These are phyloP conservation scores for Meriones unguiculatus DNA, from an alignment of 2,113 vertebrate genomes.

Conservation along the genomic window DNA sequence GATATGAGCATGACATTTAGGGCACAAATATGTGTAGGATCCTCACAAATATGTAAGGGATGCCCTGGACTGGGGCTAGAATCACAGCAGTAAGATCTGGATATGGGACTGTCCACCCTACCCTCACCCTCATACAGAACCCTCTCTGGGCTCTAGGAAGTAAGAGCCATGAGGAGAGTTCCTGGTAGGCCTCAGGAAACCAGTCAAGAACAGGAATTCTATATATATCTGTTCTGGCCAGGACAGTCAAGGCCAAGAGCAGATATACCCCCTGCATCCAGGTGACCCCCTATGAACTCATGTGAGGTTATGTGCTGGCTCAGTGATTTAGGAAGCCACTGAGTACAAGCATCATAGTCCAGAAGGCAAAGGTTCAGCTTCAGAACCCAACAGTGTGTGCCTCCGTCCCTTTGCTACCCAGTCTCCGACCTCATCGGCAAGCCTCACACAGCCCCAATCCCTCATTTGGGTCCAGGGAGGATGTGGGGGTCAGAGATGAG, in stretches of 20 bases:
- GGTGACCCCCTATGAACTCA: rapidly evolving
- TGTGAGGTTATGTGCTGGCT: rapidly evolving
- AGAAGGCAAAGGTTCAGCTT: neutral
- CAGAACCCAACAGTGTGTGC: rapidly evolving
- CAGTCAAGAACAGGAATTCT: neutral
- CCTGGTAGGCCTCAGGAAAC: neutral
- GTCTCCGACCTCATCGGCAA: neutral
- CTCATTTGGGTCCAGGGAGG: neutral
- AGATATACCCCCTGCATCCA: neutral
- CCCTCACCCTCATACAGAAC: no score
- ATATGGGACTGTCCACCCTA: neutral
- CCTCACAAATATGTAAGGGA: no score
- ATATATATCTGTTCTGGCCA: neutral
- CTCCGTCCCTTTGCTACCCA: neutral
- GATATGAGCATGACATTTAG: rapidly evolving
- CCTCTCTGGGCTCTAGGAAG: neutral
- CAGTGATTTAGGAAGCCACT: rapidly evolving
- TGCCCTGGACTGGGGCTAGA: neutral
- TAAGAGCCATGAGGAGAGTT: neutral
- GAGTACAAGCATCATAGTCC: rapidly evolving
- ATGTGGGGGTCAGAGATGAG: neutral
- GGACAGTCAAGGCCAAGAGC: neutral
- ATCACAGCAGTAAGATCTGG: neutral
- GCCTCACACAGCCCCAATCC: no score
- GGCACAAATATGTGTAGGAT: neutral